Percentiles rank a stretch among this genome's conserved stretches.
phyloP scores from a whole-genome alignment of 1,140 invertebrate genomes.

The Phenacoccus solenopsis region DNA sequence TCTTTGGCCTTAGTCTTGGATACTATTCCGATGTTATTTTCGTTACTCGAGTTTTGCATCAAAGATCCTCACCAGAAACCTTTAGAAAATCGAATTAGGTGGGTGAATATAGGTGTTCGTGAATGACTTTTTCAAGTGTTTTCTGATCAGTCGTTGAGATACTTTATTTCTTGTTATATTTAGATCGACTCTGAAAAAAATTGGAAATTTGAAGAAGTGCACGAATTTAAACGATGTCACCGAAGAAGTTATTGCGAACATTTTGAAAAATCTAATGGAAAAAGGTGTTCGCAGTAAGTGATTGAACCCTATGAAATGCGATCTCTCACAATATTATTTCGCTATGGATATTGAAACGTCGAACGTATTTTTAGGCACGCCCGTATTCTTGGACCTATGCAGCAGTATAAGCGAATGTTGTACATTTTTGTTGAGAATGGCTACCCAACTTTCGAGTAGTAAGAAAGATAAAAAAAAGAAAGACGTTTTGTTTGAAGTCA shows the following conservation, averaged over 20 bases:
- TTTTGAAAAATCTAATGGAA: constrained; percentile 44
- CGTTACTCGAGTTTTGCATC: constrained; percentile 50
- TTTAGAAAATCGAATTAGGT: constrained; percentile 44
- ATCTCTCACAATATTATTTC: neutral
- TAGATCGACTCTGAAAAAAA: constrained; percentile 42
- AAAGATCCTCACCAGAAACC: constrained; percentile 52
- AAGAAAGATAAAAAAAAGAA: constrained; percentile 32
- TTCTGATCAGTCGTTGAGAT: neutral
- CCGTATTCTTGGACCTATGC: constrained; percentile 51
- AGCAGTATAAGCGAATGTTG: constrained; percentile 50
- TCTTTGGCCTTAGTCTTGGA: constrained; percentile 49
- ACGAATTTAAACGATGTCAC: constrained; percentile 41
- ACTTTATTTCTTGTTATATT: neutral
- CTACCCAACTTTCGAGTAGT: constrained; percentile 38
- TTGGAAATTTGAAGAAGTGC: constrained; percentile 48
- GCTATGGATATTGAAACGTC: neutral
- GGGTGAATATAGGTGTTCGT: no score
- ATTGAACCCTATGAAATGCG: no score
- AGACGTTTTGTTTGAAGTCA: constrained; percentile 35
- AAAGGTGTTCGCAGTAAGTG: constrained; percentile 37
- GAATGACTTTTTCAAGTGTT: no score
- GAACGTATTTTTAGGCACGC: constrained; percentile 35
- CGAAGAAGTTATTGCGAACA: constrained; percentile 41
- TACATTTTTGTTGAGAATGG: constrained; percentile 43
- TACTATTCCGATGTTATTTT: constrained; percentile 49